Percentiles rank a stretch among this genome's conserved stretches.
phyloP scores from a whole-genome alignment of 2,113 vertebrate genomes.

The Chloebia gouldiae region DNA sequence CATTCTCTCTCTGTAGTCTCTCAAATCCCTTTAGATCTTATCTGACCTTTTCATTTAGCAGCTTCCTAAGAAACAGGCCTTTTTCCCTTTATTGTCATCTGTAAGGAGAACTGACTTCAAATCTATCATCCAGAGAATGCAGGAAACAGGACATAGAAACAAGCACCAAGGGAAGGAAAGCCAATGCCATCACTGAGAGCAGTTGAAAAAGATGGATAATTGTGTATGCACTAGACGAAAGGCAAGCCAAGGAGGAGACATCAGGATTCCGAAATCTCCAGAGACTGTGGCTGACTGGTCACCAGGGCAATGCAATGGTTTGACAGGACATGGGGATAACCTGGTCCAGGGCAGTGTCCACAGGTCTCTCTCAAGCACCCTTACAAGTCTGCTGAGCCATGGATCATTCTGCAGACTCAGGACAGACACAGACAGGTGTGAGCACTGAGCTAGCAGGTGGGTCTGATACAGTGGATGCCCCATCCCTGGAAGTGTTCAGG shows the following conservation, averaged over 20 bases:
- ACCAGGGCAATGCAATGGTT: not conserved
- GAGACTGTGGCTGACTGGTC: not conserved
- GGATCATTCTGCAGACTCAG: not conserved
- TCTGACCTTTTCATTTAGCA: not conserved
- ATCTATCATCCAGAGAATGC: not conserved
- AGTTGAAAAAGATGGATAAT: not conserved
- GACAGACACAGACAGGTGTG: not conserved
- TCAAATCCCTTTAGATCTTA: not conserved
- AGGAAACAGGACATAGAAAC: not conserved
- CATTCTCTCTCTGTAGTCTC: not conserved
- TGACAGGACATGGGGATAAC: not conserved
- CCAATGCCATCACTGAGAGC: not conserved
- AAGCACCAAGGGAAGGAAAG: not conserved
- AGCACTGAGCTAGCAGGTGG: not conserved
- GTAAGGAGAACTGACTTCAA: not conserved
- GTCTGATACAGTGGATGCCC: accelerated
- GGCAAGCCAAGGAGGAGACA: not conserved
- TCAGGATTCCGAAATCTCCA: not conserved
- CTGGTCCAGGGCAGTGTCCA: not conserved
- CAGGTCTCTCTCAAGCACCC: not conserved
- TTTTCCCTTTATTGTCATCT: not conserved
- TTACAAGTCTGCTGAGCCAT: not conserved
- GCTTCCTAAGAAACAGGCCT: not conserved
- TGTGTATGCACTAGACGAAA: not conserved
- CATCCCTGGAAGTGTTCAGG: not conserved